phyloP scores from a whole-genome alignment of 2,888 invertebrate species.

The Phyto melanocephala region DNA sequence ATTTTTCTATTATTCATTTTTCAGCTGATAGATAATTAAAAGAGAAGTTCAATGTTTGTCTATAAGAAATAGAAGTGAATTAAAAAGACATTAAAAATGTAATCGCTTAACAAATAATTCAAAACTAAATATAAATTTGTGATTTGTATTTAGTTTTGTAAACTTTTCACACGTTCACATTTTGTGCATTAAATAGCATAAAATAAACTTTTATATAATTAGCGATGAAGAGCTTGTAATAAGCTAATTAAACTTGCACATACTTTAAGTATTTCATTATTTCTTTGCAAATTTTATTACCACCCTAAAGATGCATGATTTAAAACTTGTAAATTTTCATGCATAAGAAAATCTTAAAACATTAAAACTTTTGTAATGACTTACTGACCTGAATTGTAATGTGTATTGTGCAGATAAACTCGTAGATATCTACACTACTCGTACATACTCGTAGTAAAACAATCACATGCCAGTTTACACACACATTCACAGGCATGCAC shows the following conservation, averaged over 20 bases:
- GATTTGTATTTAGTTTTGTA: too few relatives aligned
- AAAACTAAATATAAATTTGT: too few relatives aligned
- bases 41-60: too few relatives aligned
- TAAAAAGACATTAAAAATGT: too few relatives aligned
- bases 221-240: too few relatives aligned
- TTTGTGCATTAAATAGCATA: too few relatives aligned
- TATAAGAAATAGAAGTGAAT: too few relatives aligned
- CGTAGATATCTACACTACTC: not conserved
- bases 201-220: too few relatives aligned
- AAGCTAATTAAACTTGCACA: not conserved
- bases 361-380: conserved; percentile 51
- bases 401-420: conserved; percentile 35
- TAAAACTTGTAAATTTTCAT: not conserved
- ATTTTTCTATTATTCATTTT: too few relatives aligned
- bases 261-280: conserved; percentile 1
- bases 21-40: too few relatives aligned
- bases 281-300: not conserved
- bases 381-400: conserved; percentile 58
- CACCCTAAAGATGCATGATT: not conserved
- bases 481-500: not conserved
- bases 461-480: not conserved
- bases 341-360: conserved; percentile 22
- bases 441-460: not conserved
- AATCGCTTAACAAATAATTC: too few relatives aligned
- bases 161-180: too few relatives aligned